Evolutionary conservation across 92 coral and sea anemone species (phyloP).

Genomic region (Epizoanthus illoricatus): DNA sequence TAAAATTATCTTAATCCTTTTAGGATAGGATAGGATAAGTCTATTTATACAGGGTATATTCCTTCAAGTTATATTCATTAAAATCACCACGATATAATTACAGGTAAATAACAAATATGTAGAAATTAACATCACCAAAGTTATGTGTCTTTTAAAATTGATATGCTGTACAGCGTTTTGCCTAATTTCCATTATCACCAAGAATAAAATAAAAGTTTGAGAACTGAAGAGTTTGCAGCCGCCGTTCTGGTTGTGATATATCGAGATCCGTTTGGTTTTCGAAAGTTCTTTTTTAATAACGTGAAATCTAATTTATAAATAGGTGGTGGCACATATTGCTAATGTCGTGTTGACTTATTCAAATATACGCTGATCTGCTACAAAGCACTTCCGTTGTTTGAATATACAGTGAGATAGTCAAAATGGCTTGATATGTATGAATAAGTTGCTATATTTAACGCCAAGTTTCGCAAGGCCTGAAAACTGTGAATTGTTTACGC

Average conservation of each 20-base stretch:
- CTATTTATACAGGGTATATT: no score
- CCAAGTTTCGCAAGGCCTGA: slow-evolving; percentile 41
- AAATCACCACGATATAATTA: no score
- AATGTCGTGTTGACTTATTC: neutral
- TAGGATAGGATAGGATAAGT: no score
- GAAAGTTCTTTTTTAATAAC: neutral
- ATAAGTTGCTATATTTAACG: slow-evolving; percentile 9
- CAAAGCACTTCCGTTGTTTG: neutral
- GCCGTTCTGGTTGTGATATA: neutral
- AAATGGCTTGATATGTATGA: neutral
- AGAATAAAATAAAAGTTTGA: no score
- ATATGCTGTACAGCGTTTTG: no score
- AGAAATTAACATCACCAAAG: no score
- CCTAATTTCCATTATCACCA: no score
- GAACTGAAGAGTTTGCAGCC: no score
- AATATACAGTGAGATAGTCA: neutral
- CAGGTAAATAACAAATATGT: no score
- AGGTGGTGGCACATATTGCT: neutral
- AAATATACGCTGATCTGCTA: neutral
- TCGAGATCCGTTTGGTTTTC: neutral
- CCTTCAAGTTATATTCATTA: no score
- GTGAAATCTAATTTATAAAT: neutral
- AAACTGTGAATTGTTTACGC: neutral
- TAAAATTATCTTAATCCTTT: no score
- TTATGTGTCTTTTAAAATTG: no score